Base-by-base conservation (phyloP, 2,888 invertebrate species). In the Heliconius ethilla region DNA sequence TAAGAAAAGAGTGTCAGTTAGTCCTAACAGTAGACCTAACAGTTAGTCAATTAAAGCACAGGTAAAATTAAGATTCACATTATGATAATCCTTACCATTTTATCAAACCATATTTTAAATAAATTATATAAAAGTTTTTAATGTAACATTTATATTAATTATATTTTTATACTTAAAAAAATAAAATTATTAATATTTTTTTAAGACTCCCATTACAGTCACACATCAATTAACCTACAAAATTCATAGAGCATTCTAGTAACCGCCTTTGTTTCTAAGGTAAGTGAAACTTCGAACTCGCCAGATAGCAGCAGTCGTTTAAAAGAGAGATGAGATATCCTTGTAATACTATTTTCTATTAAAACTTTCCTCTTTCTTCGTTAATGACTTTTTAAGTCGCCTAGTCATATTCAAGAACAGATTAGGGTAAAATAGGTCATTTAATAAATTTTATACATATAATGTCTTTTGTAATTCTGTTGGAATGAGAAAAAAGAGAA, bases 311-410 rank as follows among this genome's bases (percentile, higher is more conserved):
- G 66, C 65, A 78, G 75, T 75, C 74, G 66, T 75, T 74, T 79
- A 76, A 76, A 67, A 67, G 37, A 67, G 67, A 72, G 79, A 79
- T 69, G 79, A 78, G 77, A 79, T 79, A 81, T 81, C 66, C 78
- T 76, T 76, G 76, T 76, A 79, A 81, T 81, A 79, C 76, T 81
- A 81, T 81, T 76, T 81, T 81, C 79, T 76, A 76, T 81, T 81
- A 81, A 81, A 81, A 81, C 78, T 81, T 81, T 81, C 69, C 79
- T 81, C 76, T 79, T 79, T 79, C 79, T 78, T 81, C 81, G 70
- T 70, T 81, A 81, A 81, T 81, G 78, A 81, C 79, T 81, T 81
- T 81, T 81, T 79, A 81, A 79, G 66, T 81, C 75, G 73, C 59
- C 73, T 76, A 77, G 78, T 76, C 70, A 77, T 80, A 81, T 81